Evolutionary conservation across 2,113 vertebrate genomes (phyloP).

Genomic region (Menidia beryllina): DNA sequence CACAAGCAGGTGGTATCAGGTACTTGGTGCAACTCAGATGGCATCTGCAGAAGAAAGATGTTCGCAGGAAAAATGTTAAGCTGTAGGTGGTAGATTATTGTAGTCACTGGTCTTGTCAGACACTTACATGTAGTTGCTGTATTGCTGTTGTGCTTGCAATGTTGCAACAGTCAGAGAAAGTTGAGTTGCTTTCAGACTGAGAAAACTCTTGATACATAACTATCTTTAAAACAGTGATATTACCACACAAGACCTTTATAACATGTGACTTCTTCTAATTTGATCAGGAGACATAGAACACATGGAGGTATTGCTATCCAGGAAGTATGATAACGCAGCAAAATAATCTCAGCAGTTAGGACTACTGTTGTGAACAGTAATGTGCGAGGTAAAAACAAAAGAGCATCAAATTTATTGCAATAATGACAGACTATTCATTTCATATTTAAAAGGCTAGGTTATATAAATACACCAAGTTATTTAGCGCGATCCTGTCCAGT

Average conservation of each 20-base stretch:
- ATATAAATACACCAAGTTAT: slow-evolving; percentile 70
- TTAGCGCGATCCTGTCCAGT: slow-evolving; percentile 84
- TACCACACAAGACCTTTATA: slow-evolving; percentile 81
- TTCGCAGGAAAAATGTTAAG: slow-evolving; percentile 75
- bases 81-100: slow-evolving; percentile 71
- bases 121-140: slow-evolving; percentile 89
- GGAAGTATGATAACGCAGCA: slow-evolving; percentile 35
- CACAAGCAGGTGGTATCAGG: slow-evolving; percentile 84
- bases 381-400: slow-evolving; percentile 46
- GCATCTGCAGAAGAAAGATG: slow-evolving; percentile 82
- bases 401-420: slow-evolving; percentile 70
- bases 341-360: slow-evolving; percentile 42
- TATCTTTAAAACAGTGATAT: slow-evolving; percentile 74
- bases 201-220: slow-evolving; percentile 81
- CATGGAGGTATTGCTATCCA: slow-evolving; percentile 16
- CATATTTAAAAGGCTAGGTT: slow-evolving; percentile 67
- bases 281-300: slow-evolving; percentile 35
- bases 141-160: slow-evolving; percentile 84
- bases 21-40: slow-evolving; percentile 89
- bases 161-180: slow-evolving; percentile 77
- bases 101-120: slow-evolving; percentile 89
- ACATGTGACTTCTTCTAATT: slow-evolving; percentile 59
- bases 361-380: slow-evolving; percentile 45
- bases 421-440: slow-evolving; percentile 70
- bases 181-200: slow-evolving; percentile 73